Evolutionary conservation across 2,888 invertebrate genomes (phyloP).

Genomic region (Prosapia bicincta): DNA sequence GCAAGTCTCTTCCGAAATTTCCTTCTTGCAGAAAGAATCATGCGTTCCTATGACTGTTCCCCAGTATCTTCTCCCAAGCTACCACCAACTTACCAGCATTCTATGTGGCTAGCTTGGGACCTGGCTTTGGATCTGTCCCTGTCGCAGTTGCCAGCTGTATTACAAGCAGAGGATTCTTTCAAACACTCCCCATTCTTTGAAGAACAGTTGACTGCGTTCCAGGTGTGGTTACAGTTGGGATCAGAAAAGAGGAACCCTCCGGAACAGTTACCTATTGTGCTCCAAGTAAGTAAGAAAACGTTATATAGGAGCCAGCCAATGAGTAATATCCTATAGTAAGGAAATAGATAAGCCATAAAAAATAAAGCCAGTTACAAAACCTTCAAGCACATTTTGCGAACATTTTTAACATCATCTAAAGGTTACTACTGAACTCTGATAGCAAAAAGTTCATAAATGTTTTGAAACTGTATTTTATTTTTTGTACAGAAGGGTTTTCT

Average conservation of each 20-base stretch:
- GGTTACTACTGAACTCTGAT: too few relatives aligned
- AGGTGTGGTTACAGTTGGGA: constrained; percentile 87
- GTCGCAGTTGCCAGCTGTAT: constrained; percentile 74
- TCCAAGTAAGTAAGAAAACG: constrained; percentile 65
- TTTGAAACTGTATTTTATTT: too few relatives aligned
- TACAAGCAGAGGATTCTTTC: constrained; percentile 51
- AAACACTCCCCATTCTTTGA: constrained; percentile 89
- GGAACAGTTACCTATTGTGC: constrained; percentile 94
- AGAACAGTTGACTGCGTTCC: constrained; percentile 96
- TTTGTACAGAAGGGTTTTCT: too few relatives aligned
- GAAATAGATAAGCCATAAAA: too few relatives aligned
- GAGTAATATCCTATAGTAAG: too few relatives aligned
- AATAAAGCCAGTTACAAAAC: too few relatives aligned
- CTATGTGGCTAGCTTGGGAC: constrained; percentile 98
- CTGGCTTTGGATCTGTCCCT: constrained; percentile 92
- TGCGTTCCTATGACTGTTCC: constrained; percentile 94
- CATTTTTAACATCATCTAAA: too few relatives aligned
- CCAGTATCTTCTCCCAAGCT: constrained; percentile 91
- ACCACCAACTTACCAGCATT: constrained; percentile 86
- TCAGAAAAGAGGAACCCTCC: constrained; percentile 79
- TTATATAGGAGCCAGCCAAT: too few relatives aligned
- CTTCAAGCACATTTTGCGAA: too few relatives aligned
- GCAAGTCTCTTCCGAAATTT: constrained; percentile 97
- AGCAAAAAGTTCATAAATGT: too few relatives aligned
- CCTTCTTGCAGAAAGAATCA: constrained; percentile 91